Evolutionary conservation across 1,140 invertebrate genomes (phyloP), one percentile per base, ranked within the genome.

Genomic region (Drosophila parabipectinata): DNA sequence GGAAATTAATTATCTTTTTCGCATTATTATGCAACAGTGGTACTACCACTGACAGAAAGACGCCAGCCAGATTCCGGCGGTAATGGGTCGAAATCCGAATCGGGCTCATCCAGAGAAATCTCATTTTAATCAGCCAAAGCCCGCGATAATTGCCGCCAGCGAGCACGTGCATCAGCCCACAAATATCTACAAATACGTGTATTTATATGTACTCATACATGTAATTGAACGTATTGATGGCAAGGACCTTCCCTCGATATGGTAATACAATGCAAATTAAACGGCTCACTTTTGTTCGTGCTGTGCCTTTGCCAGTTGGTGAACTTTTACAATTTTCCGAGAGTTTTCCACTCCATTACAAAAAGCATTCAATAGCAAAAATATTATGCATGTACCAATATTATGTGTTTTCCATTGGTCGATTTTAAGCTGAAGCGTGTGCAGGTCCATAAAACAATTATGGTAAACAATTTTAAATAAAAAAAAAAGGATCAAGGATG

Each of bases 301-400:
- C 14, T 55, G 28, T 6, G n/a, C 21, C 37, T 45, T 48, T 50
- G 21, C 24, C 57, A 12, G 6, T n/a, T 18, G 41, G 24, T n/a
- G 32, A 51, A 62, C 26, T 72, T 50, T 39, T 4, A 37, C 57
- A 37, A 26, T 64, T 53, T 32, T 30, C 37, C 34, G n/a, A 47
- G 39, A 18, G 34, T 44, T 75, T 75, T 76, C 62, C 72, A 76
- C 72, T 75, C 54, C 55, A 75, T 76, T 76, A 67, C 72, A 60
- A 66, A 47, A 44, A 76, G 32, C 54, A 47, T 9, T 67, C 14
- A 28, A 64, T 15, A 26, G 14, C n/a, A 34, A 52, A 62, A 18
- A 24, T 47, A 56, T 48, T 54, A 34, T 55, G 50, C 34, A 37
- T 37, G 8, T 37, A 47, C 44, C 39, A 55, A 48, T 14, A 8